Evolutionary conservation across 1,140 invertebrate genomes (phyloP).

Genomic region (Micrasema longulum): DNA sequence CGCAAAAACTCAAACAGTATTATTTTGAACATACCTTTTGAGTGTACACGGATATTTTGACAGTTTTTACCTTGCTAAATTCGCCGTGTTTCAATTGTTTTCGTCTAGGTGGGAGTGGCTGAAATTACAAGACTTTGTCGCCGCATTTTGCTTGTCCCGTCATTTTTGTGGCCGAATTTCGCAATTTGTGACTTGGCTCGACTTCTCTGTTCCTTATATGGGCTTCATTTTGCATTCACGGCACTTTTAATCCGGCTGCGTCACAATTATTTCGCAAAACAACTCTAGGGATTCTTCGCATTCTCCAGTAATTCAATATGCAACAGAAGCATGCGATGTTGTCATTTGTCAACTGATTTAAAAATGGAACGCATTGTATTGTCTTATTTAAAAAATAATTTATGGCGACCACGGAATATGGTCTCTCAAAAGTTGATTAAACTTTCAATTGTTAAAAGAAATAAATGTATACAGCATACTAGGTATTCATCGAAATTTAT

Average conservation of each 20-base stretch:
- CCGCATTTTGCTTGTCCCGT: conserved; percentile 1
- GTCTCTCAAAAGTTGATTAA: no score
- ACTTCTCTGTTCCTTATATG: not conserved
- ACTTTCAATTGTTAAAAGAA: no score
- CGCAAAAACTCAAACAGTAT: not conserved
- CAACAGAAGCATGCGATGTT: not conserved
- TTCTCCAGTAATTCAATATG: conserved; percentile 4
- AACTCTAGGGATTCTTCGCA: not conserved
- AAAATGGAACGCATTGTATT: conserved; percentile 4
- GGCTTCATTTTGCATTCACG: not conserved
- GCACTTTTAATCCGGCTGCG: not conserved
- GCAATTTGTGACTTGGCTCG: not conserved
- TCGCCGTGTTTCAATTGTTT: not conserved
- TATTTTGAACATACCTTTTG: not conserved
- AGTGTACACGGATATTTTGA: not conserved
- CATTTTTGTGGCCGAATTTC: not conserved
- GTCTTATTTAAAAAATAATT: not conserved
- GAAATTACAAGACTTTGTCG: conserved; percentile 3
- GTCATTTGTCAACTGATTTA: not conserved
- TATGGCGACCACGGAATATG: not conserved
- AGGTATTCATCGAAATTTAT: no score
- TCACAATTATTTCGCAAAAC: conserved; percentile 5
- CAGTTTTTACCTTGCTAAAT: not conserved
- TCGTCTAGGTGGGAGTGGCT: conserved; percentile 1
- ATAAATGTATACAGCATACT: no score